Percentiles rank a stretch among this genome's conserved stretches.
Evolutionary conservation across 2,797 vertebrate species (phyloP).

Genomic region (Micromesistius poutassou): DNA sequence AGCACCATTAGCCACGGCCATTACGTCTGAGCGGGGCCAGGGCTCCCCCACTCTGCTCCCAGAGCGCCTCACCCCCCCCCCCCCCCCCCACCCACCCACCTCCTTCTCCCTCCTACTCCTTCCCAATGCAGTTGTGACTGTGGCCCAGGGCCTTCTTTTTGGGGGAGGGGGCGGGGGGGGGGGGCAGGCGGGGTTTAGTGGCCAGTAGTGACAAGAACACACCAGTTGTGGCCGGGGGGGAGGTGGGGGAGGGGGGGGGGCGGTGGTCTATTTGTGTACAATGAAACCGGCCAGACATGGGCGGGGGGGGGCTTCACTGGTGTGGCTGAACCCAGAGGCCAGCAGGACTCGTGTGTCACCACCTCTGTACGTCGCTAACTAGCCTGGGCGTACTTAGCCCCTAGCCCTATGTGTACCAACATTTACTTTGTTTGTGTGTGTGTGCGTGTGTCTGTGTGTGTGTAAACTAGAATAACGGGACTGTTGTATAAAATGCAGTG

Average conservation of each 20-base stretch:
- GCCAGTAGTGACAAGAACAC: conserved; percentile 5
- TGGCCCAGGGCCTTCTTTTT: conserved; percentile 15
- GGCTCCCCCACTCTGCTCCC: conserved; percentile 55
- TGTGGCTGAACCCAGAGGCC: conserved; percentile 55
- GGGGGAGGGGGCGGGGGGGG: neutral
- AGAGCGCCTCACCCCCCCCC: conserved; percentile 49
- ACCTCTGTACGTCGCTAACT: too few relatives aligned
- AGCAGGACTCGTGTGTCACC: conserved; percentile 18
- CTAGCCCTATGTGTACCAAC: too few relatives aligned
- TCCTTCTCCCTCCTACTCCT: conserved; percentile 26
- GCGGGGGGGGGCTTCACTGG: conserved; percentile 54
- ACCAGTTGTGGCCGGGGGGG: neutral
- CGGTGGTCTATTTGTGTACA: conserved; percentile 44
- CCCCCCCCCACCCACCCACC: neutral
- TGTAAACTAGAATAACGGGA: too few relatives aligned
- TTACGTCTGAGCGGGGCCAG: conserved; percentile 63
- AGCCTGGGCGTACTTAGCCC: neutral
- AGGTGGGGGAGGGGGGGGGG: conserved; percentile 26
- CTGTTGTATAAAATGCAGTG: too few relatives aligned
- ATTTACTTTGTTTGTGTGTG: neutral
- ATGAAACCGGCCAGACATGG: conserved; percentile 65
- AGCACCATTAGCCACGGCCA: conserved; percentile 69
- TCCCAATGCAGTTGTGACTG: conserved; percentile 31
- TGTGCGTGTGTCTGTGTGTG: too few relatives aligned
- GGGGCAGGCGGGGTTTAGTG: conserved; percentile 4